phyloP scores from a whole-genome alignment of 2,888 invertebrate species.

The Erpobdella octoculata region DNA sequence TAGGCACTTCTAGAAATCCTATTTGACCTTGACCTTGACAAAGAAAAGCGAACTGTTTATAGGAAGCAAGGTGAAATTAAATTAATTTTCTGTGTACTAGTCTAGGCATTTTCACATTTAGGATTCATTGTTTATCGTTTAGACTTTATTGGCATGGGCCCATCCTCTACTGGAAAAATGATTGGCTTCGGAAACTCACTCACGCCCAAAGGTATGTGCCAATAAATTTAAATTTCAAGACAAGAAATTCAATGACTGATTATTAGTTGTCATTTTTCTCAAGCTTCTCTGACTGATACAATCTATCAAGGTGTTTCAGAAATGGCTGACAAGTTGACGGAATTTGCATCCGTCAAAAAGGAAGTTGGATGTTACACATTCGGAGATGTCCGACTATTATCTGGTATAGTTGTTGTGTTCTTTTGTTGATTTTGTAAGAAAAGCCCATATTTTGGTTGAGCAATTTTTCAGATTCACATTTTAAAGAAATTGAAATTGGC shows the following conservation, averaged over 20 bases:
- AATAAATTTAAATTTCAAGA: not conserved
- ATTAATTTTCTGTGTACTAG: not conserved
- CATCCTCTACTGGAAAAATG: not conserved
- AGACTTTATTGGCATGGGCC: constrained; percentile 1
- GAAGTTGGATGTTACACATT: too few species aligned
- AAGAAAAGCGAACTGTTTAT: not conserved
- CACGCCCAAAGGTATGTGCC: not conserved
- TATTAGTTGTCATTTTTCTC: not conserved
- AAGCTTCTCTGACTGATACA: not conserved
- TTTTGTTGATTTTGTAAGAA: too few species aligned
- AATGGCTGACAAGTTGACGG: not conserved
- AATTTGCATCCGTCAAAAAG: too few species aligned
- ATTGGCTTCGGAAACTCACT: not conserved
- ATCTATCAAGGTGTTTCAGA: not conserved
- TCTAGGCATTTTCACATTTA: not conserved
- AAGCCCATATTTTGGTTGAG: too few species aligned
- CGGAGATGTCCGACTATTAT: too few species aligned
- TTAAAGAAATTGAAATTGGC: too few species aligned
- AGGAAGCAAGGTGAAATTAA: not conserved
- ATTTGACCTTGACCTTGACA: not conserved
- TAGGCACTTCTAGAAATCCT: not conserved
- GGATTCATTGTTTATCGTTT: not conserved
- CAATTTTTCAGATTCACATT: too few species aligned
- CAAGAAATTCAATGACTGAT: not conserved
- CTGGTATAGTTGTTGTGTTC: too few species aligned